A percentile compares a stretch with the other conserved stretches of the same genome.
These are phyloP conservation scores for Strigops habroptila DNA, from an alignment of 2,113 vertebrate genomes.

Conservation along the genomic window DNA sequence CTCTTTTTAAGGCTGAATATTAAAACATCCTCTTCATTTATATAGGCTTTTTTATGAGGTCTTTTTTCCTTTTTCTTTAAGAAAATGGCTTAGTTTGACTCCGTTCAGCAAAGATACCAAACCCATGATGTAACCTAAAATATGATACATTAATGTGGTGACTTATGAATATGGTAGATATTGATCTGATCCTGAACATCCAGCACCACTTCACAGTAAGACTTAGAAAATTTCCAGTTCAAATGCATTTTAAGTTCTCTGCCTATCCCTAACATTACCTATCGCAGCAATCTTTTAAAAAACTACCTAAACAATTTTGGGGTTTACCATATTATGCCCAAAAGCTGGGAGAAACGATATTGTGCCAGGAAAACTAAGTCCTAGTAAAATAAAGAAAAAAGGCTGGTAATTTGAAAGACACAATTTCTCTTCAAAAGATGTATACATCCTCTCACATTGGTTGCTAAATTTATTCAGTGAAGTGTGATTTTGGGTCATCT, in stretches of 20 bases:
- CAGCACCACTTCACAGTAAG: background rate
- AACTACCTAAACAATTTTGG: background rate
- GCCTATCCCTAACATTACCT: accelerated
- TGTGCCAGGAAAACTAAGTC: background rate
- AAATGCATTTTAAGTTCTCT: background rate
- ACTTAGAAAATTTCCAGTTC: background rate
- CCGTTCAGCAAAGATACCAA: background rate
- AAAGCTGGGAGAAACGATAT: background rate
- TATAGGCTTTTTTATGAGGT: background rate
- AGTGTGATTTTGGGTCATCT: background rate
- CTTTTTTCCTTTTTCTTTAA: background rate
- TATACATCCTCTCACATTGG: background rate
- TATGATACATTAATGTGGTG: background rate
- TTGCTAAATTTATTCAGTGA: background rate
- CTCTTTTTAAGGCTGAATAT: background rate
- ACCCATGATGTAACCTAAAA: background rate
- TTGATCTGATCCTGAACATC: background rate
- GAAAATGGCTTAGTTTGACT: background rate
- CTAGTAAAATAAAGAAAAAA: background rate
- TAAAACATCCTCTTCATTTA: background rate
- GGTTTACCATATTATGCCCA: background rate
- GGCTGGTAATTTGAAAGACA: background rate
- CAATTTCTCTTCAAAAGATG: background rate
- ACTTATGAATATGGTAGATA: background rate
- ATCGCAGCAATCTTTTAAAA: background rate